A percentile compares a stretch with the other conserved stretches of the same genome.
Evolutionary conservation across 2,797 vertebrate species (phyloP).

Genomic region (Xyrichtys novacula): DNA sequence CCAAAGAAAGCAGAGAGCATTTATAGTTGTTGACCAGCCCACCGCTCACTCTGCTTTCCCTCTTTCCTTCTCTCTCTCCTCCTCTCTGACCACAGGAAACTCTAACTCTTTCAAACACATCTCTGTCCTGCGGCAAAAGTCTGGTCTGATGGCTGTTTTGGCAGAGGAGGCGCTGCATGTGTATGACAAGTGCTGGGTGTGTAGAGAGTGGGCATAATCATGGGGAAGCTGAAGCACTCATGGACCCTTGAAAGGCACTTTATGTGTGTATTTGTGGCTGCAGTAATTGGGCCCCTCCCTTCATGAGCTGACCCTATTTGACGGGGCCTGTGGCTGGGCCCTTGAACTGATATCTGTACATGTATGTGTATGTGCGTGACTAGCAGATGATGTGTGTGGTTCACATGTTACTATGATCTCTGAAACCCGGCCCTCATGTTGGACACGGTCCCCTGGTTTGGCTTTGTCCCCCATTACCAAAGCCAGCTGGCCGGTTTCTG

Average conservation of each 20-base stretch:
- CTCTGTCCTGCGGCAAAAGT: slow-evolving; percentile 41
- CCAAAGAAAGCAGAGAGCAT: slow-evolving; percentile 32
- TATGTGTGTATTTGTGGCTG: slow-evolving; percentile 74
- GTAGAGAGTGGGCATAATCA: slow-evolving; percentile 66
- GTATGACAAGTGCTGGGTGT: slow-evolving; percentile 67
- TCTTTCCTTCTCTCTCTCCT: slow-evolving; percentile 9
- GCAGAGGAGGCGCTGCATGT: slow-evolving; percentile 58
- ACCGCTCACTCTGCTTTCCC: slow-evolving; percentile 27
- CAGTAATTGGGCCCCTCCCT: slow-evolving; percentile 69
- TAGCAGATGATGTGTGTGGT: slow-evolving; percentile 69
- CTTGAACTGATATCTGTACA: slow-evolving; percentile 55
- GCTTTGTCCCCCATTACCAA: slow-evolving; percentile 67
- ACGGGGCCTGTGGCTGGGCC: slow-evolving; percentile 43
- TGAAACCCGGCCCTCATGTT: slow-evolving; percentile 70
- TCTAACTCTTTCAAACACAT: slow-evolving; percentile 54
- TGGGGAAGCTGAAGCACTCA: slow-evolving; percentile 66
- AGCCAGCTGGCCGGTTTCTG: slow-evolving; percentile 73
- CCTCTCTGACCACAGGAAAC: slow-evolving; percentile 60
- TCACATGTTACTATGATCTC: slow-evolving; percentile 72
- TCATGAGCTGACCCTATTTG: slow-evolving; percentile 68
- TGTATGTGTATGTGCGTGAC: slow-evolving; percentile 40
- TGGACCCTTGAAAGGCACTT: slow-evolving; percentile 74
- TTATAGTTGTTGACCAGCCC: slow-evolving; percentile 49
- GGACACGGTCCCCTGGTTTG: slow-evolving; percentile 73
- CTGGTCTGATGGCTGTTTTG: slow-evolving; percentile 73